Evolutionary conservation across 2,797 vertebrate genomes (phyloP), one percentile per base, ranked within the genome.

Genomic region (Neoniphon sammara): DNA sequence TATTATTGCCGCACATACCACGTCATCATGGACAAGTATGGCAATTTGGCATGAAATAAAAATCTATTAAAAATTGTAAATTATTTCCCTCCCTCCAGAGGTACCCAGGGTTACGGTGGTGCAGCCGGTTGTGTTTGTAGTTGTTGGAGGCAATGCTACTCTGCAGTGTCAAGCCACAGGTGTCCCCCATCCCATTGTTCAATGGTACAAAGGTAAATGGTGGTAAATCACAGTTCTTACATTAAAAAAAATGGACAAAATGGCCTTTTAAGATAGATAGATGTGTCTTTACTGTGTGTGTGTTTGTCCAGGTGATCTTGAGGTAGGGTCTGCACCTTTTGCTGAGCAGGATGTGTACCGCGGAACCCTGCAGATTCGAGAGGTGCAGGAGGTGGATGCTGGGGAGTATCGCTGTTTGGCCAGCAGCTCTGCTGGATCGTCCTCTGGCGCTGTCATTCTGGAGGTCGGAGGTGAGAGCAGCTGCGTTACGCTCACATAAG

Each of bases 161-260:
- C 90, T 98, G 68, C 91, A 90, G 80, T 98, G 97, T 78, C 82
- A 70, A 47, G 92, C 86, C 0, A 89, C 90, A 0, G 97, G 97
- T 11, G 54, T 89, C 0, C 97, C 97, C 4, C 80, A 86, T 0
- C 97, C 97, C 5, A 87, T 90, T 1, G 21, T 98, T 6, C 78
- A 75, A 18, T 98, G 97, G 97, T 95, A 95, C 87, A 96, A 96
- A 96, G 96, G 97, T 97, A 84, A 80, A 69, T 9, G 42, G 2
- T 55, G 49, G 53, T 71, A 47, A 80, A 71, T 75, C 77, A 42
- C 25, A 30, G n/a, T 12, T 1, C 23, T 12, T 21, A 18, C 42
- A 15, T 52, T 27, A 46, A 58, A 47, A 18, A 4, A 4, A 6
- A 11, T 34, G 12, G 31, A 14, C 11, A 1, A 55, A 25, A 44